Evolutionary conservation across 2,797 vertebrate genomes (phyloP).

Genomic region (Tolypeutes matacus): DNA sequence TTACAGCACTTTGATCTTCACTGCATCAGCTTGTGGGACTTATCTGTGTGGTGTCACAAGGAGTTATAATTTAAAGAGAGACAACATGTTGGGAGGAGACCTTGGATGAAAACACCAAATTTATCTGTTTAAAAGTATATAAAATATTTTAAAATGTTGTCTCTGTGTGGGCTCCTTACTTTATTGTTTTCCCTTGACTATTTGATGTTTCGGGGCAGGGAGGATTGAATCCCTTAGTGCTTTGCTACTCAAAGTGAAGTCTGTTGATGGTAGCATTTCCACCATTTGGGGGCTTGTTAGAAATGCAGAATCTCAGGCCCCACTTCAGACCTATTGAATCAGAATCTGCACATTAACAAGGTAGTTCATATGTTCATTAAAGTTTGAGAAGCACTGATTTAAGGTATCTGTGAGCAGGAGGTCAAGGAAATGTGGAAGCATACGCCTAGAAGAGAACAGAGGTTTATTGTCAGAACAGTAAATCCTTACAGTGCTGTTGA

Average conservation of each 20-base stretch:
- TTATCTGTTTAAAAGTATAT: neutral
- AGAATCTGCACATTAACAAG: neutral
- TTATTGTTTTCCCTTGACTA: conserved; percentile 50
- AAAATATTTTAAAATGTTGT: conserved; percentile 45
- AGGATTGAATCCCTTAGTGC: neutral
- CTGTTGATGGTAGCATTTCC: neutral
- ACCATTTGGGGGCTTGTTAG: conserved; percentile 13
- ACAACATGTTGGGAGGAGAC: neutral
- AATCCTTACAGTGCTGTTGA: conserved; percentile 45
- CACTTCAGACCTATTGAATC: too few species aligned
- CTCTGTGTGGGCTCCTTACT: neutral
- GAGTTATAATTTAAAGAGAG: conserved; percentile 48
- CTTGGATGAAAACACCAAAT: conserved; percentile 17
- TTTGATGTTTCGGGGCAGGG: conserved; percentile 19
- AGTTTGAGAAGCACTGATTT: conserved; percentile 37
- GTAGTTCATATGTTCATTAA: neutral
- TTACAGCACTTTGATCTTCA: neutral
- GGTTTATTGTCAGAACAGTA: conserved; percentile 27
- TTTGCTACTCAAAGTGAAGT: conserved; percentile 37
- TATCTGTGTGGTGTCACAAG: neutral
- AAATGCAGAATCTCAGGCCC: neutral
- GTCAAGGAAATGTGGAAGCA: neutral
- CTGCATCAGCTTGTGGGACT: conserved; percentile 23
- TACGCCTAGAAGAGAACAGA: conserved; percentile 37
- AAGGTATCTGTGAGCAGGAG: neutral